phyloP scores from a whole-genome alignment of 2,797 vertebrate species.

The Xyrichtys novacula region DNA sequence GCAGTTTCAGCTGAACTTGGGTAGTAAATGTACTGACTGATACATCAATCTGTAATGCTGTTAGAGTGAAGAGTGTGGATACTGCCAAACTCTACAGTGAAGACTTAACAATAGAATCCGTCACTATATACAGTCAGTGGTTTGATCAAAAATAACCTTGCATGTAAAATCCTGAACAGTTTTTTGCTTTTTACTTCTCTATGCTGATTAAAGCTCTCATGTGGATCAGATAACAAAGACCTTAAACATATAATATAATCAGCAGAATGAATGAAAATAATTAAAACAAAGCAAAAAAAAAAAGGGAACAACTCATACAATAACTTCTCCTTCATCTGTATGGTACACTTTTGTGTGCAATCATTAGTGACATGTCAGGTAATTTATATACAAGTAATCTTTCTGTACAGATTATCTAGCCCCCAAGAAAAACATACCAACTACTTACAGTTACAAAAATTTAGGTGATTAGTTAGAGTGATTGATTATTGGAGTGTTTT shows the following conservation, averaged over 20 bases:
- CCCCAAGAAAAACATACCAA: constrained; percentile 9
- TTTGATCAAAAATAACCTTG: too few species aligned
- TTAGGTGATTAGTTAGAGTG: background rate
- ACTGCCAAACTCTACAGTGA: too few species aligned
- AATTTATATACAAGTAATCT: background rate
- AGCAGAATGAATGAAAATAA: background rate
- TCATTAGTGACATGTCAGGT: background rate
- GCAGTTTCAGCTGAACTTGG: too few species aligned
- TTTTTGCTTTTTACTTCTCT: background rate
- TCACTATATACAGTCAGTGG: too few species aligned
- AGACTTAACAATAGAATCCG: too few species aligned
- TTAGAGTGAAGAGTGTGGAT: too few species aligned
- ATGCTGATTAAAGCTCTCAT: background rate
- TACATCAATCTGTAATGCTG: too few species aligned
- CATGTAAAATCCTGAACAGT: too few species aligned
- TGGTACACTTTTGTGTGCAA: background rate
- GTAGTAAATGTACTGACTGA: too few species aligned
- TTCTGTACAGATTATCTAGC: background rate
- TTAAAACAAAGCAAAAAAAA: constrained; percentile 13
- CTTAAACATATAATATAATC: background rate
- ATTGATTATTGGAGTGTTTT: constrained; percentile 14
- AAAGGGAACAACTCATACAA: background rate
- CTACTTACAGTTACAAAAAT: background rate
- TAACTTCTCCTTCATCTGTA: background rate
- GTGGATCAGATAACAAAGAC: background rate